Evolutionary conservation across 2,113 vertebrate species (phyloP).

Genomic region (Hippocampus guttulatus): DNA sequence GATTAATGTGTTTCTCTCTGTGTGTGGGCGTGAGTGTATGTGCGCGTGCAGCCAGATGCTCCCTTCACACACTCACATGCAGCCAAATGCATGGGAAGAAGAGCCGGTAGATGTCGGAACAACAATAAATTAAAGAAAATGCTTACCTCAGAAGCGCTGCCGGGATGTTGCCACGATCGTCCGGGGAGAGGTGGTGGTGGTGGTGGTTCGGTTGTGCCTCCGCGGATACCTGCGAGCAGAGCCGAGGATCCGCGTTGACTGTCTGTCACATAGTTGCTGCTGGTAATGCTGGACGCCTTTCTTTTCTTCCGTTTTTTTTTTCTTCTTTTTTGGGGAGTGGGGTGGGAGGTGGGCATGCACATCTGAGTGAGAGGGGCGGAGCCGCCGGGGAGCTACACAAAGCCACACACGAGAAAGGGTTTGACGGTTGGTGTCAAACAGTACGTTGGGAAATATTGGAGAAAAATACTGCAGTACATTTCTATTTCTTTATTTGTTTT

Average conservation of each 20-base stretch:
- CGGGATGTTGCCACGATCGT: not conserved
- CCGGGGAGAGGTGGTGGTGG: not conserved
- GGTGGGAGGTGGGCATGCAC: not conserved
- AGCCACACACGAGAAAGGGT: not conserved
- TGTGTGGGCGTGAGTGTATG: not conserved
- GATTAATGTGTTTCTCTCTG: not conserved
- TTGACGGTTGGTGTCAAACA: not conserved
- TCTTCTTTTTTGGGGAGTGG: not conserved
- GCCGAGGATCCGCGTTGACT: conserved; percentile 1
- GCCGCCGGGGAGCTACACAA: not conserved
- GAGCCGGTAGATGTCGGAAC: not conserved
- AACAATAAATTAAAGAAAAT: not conserved
- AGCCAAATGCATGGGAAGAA: not conserved
- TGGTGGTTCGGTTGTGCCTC: not conserved
- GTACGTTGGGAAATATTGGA: not conserved
- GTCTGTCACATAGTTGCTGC: conserved; percentile 12
- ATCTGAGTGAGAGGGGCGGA: conserved; percentile 9
- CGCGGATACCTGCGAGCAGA: not conserved
- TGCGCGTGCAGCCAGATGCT: not conserved
- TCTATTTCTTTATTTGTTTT: too few relatives aligned
- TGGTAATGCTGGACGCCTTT: not conserved
- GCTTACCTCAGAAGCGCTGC: not conserved
- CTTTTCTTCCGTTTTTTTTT: not conserved
- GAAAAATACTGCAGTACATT: too few relatives aligned
- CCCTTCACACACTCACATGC: not conserved